Base-by-base conservation (phyloP, 2,888 invertebrate species). In the Spisula solida region DNA sequence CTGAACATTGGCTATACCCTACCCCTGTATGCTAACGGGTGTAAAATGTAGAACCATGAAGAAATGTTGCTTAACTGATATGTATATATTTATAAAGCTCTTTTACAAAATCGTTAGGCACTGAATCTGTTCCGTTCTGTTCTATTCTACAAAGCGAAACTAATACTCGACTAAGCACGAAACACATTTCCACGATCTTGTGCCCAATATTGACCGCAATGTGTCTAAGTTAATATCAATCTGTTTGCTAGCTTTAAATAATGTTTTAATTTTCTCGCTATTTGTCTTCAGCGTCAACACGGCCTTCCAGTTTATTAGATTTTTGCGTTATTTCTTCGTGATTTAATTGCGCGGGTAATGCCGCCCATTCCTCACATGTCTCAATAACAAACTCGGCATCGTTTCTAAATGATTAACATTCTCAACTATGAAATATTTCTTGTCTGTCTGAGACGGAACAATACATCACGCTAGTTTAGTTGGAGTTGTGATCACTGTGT, bases 221-320 rank as follows among this genome's bases (percentile, higher is more conserved):
- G 82, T 70, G 48, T 81, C 48, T 25, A 51, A 34, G 84, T 84
- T 88, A 89, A 84, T 84, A 60, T 80, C 82, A 70, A 66, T 82
- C 80, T 55, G 85, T 85, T 90, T 85, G 80, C 84, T 48, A 78
- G 81, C 81, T 84, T 86, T 86, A 88, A 90, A 88, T 90, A 90
- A 88, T 84, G 90, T 82, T 86, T 88, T 90, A 88, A 90, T 90
- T 86, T 86, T 78, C 56, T 81, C 47, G 31, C 85, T 29, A 90
- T 88, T 90, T 88, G 90, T 90, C 86, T 86, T 81, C 31, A 29
- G 51, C 85, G 88, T 88, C 86, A 88, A 66, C 70, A 60, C 18
- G 80, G 25, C 41, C 60, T 83, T 81, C 56, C 41, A 60, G 56
- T 80, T 83, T 90, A 90, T 90, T 90, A 90, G 88, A 88, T 86